A percentile compares a stretch with the other conserved stretches of the same genome.
These are phyloP conservation scores for Tychaedon coryphoeus DNA, from an alignment of 2,113 vertebrate genomes.

Conservation along the genomic window DNA sequence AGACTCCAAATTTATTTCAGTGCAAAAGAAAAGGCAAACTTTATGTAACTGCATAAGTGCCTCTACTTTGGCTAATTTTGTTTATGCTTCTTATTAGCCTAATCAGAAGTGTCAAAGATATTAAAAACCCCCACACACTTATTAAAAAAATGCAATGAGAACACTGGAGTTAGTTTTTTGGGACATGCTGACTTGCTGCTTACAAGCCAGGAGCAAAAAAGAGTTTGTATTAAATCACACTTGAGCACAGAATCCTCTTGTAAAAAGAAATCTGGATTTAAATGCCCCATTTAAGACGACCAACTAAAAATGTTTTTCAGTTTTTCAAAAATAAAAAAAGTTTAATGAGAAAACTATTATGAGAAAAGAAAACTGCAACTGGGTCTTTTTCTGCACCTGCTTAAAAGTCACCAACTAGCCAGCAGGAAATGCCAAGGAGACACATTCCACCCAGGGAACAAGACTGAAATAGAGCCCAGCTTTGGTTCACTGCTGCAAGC, in stretches of 20 bases:
- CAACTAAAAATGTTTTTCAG: slow-evolving; percentile 14
- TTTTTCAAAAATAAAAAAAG: background rate
- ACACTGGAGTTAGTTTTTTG: background rate
- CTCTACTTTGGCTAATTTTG: background rate
- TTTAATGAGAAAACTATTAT: background rate
- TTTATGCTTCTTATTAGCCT: background rate
- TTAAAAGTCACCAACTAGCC: background rate
- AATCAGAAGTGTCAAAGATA: background rate
- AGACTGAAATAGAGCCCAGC: background rate
- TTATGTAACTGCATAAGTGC: background rate
- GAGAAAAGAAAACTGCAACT: background rate
- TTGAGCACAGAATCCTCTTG: background rate
- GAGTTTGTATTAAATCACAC: background rate
- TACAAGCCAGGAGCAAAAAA: background rate
- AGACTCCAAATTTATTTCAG: background rate
- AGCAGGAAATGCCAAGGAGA: background rate
- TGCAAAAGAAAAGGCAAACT: background rate
- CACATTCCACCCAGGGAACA: background rate
- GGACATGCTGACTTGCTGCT: background rate
- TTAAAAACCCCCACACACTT: background rate
- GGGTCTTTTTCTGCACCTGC: background rate
- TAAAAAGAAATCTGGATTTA: background rate
- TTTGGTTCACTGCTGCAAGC: slow-evolving; percentile 2
- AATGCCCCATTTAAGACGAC: background rate
- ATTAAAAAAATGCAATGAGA: slow-evolving; percentile 24